A percentile compares a stretch with the other conserved stretches of the same genome.
phyloP scores from a whole-genome alignment of 92 coral and sea anemone genomes.

The Micromussa lordhowensis region DNA sequence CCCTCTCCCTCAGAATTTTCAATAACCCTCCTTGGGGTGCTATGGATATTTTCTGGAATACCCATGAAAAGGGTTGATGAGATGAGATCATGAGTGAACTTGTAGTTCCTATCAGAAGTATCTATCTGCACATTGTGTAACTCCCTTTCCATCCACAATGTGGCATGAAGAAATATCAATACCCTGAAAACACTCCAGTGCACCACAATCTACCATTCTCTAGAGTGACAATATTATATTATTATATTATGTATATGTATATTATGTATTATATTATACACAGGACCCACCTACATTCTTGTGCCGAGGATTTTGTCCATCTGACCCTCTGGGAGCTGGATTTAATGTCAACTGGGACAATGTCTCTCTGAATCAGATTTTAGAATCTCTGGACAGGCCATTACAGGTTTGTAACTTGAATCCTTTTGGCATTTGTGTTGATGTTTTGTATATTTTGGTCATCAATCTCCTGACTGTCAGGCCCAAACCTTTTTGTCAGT shows the following conservation, averaged over 20 bases:
- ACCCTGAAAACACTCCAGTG: no score
- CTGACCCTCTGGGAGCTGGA: constrained; percentile 99
- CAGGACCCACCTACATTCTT: constrained; percentile 98
- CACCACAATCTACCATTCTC: no score
- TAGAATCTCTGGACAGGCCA: constrained; percentile 51
- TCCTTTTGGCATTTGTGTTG: background rate
- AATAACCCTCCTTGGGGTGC: no score
- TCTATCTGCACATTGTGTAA: no score
- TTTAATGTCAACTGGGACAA: constrained; percentile 95
- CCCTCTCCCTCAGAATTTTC: no score
- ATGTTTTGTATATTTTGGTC: background rate
- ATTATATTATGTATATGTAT: no score
- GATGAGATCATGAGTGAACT: background rate
- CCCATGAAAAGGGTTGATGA: background rate
- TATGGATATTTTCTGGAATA: no score
- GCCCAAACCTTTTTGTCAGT: background rate
- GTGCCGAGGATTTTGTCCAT: constrained; percentile 97
- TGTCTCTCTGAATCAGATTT: constrained; percentile 76
- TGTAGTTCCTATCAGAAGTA: background rate
- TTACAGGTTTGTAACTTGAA: constrained; percentile 4
- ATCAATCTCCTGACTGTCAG: background rate
- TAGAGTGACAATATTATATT: no score
- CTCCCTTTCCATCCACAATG: no score
- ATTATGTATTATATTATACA: background rate
- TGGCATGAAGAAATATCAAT: no score